Percentiles rank a stretch among this genome's conserved stretches.
Conservation (phyloP, 1,140 invertebrate species). For the Dinothrombium tinctorium region DNA sequence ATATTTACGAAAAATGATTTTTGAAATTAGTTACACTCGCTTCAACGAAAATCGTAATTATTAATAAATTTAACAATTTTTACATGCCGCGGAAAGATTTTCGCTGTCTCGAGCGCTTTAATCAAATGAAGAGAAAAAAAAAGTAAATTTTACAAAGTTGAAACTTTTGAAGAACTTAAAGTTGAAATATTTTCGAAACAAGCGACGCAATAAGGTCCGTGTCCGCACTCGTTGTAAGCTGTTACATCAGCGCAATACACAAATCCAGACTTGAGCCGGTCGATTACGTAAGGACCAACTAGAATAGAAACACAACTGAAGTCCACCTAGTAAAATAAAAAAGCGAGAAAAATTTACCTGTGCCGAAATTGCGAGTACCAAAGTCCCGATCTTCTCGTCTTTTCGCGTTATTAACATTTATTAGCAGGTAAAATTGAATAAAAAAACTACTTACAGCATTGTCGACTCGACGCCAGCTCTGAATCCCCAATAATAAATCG, state of each 20-base stretch:
- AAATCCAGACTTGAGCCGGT: conserved; percentile 1
- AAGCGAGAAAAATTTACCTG: too few relatives aligned
- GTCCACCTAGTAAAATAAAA: too few relatives aligned
- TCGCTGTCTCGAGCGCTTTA: too few relatives aligned
- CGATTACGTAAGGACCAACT: conserved; percentile 2
- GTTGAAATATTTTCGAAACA: conserved; percentile 5
- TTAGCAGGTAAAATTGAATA: neutral
- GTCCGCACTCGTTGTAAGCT: conserved; percentile 1
- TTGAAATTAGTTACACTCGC: too few relatives aligned
- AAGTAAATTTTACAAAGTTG: too few relatives aligned
- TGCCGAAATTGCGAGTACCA: neutral
- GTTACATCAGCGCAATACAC: conserved; percentile 5
- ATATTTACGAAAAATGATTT: too few relatives aligned
- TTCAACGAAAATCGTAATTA: too few relatives aligned
- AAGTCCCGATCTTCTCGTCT: conserved; percentile 1
- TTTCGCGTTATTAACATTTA: neutral
- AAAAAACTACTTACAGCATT: neutral
- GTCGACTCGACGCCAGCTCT: neutral
- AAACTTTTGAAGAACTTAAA: too few relatives aligned
- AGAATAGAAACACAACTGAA: too few relatives aligned
- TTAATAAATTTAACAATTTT: too few relatives aligned
- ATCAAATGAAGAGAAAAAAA: too few relatives aligned
- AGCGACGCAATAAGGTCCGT: conserved; percentile 3
- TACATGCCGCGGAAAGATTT: too few relatives aligned
- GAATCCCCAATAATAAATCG: conserved; percentile 6